Evolutionary conservation across 2,113 vertebrate genomes (phyloP), one percentile per base, ranked within the genome.

Genomic region (Bucco capensis): DNA sequence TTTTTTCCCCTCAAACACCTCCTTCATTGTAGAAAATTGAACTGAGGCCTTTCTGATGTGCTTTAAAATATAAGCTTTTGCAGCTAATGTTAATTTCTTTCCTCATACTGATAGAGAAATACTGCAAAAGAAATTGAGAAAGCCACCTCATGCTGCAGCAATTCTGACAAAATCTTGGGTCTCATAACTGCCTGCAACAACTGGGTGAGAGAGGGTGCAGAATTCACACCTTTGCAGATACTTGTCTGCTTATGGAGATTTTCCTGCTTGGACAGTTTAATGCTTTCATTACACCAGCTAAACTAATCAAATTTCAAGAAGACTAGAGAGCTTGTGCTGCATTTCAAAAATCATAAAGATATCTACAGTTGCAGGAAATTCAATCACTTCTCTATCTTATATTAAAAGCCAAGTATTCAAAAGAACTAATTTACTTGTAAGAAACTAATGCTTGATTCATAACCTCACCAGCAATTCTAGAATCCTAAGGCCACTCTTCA

Each of bases 401-500:
- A 49, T 51, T 83, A 82, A 38, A 81, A 70, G 10, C 6, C 3
- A 8, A 14, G 64, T 87, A 54, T 40, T 87, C 6, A 78, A 87
- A 89, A 42, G 25, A 49, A 58, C 6, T 8, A 17, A 46, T 27
- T 44, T n/a, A 46, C 42, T 81, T 30, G 8, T 11, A 82, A 31
- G 18, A 72, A 79, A 60, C 2, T 21, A 50, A 35, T 0, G 0
- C 24, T 44, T 78, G 9, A 19, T 47, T 87, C 44, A 64, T 75
- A 69, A 47, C 10, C 11, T 5, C 24, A 37, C 19, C 0, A 1
- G 7, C 27, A 22, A 40, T 66, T 62, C 25, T 62, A 42, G 40
- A 37, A 57, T 6, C 28, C 5, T 28, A 54, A 70, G 19, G 9
- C 3, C 14, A 7, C 1, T 2, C 33, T 60, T 22, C 13, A n/a